Evolutionary conservation across 2,113 vertebrate genomes (phyloP), one percentile per base, ranked within the genome.

Genomic region (Phalacrocorax brasilianus): DNA sequence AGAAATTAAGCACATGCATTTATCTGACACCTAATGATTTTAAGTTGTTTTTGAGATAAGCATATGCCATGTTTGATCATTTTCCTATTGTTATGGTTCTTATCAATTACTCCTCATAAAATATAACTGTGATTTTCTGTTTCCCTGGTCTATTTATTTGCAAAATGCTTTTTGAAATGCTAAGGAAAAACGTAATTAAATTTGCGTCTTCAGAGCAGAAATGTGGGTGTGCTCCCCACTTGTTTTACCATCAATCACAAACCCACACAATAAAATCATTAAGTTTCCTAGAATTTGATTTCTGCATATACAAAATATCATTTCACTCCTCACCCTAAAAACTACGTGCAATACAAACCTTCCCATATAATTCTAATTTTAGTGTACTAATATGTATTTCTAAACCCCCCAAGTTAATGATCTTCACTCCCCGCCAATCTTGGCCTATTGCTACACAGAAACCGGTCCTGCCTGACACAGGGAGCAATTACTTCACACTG

Each of bases 401-500:
- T 83, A 83, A 80, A 15, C 27, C 52, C 28, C 53, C 12, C 16
- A 79, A 63, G 77, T 78, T 80, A 27, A n/a, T 56, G n/a, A 66
- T 78, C 73, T 77, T 90, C 19, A 21, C 88, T 95, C 62, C 55
- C 52, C 61, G 63, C 38, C 47, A 52, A 52, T 28, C 23, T 88
- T 85, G 73, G 33, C 32, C 70, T 56, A 81, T 67, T 89, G 78
- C 95, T 95, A 74, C 11, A 40, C 14, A 85, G 93, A 96, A 97
- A 87, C 78, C 7, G 12, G 81, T 92, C 95, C 95, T 94, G 81
- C 81, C 59, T 87, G 91, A 97, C 96, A 96, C 77, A 87, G 40
- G 85, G 97, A 98, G 89, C 88, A 97, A 97, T 98, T 98, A 98
- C 97, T 98, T 97, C 96, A 80, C 76, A 16, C 92, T 97, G 97